Percentiles rank a stretch among this genome's conserved stretches.
Conservation (phyloP, 2,113 vertebrate genomes). For the Chloropsis hardwickii region DNA sequence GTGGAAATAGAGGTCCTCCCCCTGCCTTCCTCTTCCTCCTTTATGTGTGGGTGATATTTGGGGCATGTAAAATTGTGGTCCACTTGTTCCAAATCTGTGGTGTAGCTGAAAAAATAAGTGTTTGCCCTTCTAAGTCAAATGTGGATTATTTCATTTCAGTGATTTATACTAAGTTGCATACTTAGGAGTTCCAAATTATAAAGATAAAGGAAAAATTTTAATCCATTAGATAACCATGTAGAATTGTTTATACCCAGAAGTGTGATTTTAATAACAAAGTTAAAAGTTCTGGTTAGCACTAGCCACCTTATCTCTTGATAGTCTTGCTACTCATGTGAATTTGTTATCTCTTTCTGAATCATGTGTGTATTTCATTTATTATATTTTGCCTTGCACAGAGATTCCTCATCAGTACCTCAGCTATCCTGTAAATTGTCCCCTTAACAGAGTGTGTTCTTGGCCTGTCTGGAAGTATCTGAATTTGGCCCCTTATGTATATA, state of each 20-base stretch:
- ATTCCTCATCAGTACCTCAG: background rate
- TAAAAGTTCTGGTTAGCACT: background rate
- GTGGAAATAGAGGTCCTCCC: rapidly evolving
- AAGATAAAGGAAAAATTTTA: background rate
- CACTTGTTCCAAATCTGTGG: background rate
- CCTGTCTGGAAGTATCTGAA: background rate
- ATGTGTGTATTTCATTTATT: background rate
- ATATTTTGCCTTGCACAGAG: background rate
- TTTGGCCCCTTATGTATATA: rapidly evolving
- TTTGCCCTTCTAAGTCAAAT: background rate
- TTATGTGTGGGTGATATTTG: background rate
- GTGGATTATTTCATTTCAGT: background rate
- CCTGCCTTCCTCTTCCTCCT: background rate
- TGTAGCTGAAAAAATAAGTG: too few species aligned
- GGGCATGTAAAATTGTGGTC: background rate
- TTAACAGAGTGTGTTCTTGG: background rate
- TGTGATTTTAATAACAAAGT: background rate
- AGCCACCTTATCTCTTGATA: background rate
- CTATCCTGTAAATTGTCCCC: background rate
- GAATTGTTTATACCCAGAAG: background rate
- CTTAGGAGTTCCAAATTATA: background rate
- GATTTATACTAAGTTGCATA: background rate
- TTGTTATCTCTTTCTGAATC: background rate
- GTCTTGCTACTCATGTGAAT: background rate
- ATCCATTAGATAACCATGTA: background rate